phyloP scores from a whole-genome alignment of 64 coral and sea anemone genomes.

The Orbicella faveolata region DNA sequence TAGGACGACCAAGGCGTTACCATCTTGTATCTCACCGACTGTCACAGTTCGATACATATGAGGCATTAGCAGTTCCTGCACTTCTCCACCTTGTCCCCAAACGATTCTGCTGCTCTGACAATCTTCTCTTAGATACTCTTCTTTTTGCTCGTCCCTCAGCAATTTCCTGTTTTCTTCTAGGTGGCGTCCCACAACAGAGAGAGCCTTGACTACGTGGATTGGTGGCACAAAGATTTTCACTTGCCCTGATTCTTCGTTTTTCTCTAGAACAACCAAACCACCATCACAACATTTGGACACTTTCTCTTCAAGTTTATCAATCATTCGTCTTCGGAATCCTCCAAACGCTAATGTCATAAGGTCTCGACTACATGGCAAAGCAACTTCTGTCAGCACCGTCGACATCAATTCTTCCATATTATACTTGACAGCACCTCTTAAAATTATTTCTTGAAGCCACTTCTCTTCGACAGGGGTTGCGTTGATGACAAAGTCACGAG shows the following conservation, averaged over 20 bases:
- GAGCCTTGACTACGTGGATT: slow-evolving; percentile 28
- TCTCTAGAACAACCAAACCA: slow-evolving; percentile 32
- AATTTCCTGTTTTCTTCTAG: slow-evolving; percentile 41
- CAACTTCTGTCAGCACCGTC: neutral
- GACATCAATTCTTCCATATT: neutral
- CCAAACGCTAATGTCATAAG: slow-evolving; percentile 25
- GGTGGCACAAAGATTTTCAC: slow-evolving; percentile 50
- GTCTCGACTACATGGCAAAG: slow-evolving; percentile 26
- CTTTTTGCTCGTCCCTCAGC: slow-evolving; percentile 29
- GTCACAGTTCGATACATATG: slow-evolving; percentile 78
- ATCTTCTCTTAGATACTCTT: slow-evolving; percentile 30
- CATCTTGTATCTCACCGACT: neutral
- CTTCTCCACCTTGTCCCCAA: slow-evolving; percentile 57
- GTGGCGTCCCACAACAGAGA: neutral
- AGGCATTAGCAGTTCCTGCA: slow-evolving; percentile 69
- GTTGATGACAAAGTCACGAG: slow-evolving; percentile 77
- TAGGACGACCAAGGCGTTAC: neutral
- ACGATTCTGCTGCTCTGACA: slow-evolving; percentile 51
- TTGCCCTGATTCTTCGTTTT: neutral
- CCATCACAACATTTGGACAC: slow-evolving; percentile 17
- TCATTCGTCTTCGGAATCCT: slow-evolving; percentile 7
- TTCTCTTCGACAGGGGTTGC: slow-evolving; percentile 66
- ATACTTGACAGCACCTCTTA: neutral
- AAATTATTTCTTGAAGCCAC: slow-evolving; percentile 72
- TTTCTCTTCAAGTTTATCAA: neutral